Base-by-base conservation (phyloP, 2,888 invertebrate genomes). In the Sericinus montela region DNA sequence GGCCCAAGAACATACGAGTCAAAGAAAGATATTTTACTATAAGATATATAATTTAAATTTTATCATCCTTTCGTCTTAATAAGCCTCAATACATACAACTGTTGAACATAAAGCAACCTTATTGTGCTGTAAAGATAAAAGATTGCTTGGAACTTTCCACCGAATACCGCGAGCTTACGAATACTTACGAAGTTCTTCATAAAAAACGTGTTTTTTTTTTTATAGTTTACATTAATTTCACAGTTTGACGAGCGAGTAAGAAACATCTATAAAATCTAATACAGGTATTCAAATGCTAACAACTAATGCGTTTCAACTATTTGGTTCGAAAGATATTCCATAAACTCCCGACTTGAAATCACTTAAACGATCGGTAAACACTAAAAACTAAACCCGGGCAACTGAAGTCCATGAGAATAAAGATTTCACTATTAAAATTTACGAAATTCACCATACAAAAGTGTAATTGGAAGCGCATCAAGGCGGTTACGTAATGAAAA, bases 251-350 rank as follows among this genome's bases (percentile, higher is more conserved):
- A 9, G 19, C 30, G 41, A 40, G 48, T 48, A 29, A 41, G 14
- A 39, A 15, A 49, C 13, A 11, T 30, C 19, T 44, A 39, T 14
- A 39, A 46, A 41, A 40, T 32, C 16, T 38, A n/a, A n/a, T n/a
- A n/a, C 16, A 34, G 11, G 3, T 15, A 34, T 47, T 47, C 19
- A 36, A 44, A 38, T 14, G 25, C 46, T 46, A 49, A 49, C 29
- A 45, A 41, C 50, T 50, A 25, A 50, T 30, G 40, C 45, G 66
- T 63, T 60, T 65, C 62, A 70, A 70, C 66, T 75, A 73, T 75
- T 75, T 75, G 74, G 74, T 74, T 69, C 52, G 16, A 57, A 51
- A 25, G 37, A 48, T 45, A 48, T 29, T 48, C 42, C 38, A 65
- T 57, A 61, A 61, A 64, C 65, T 60, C 56, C 61, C 60, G 56